Percentiles rank a stretch among this genome's conserved stretches.
Evolutionary conservation across 2,797 vertebrate genomes (phyloP).

Genomic region (Artibeus jamaicensis): DNA sequence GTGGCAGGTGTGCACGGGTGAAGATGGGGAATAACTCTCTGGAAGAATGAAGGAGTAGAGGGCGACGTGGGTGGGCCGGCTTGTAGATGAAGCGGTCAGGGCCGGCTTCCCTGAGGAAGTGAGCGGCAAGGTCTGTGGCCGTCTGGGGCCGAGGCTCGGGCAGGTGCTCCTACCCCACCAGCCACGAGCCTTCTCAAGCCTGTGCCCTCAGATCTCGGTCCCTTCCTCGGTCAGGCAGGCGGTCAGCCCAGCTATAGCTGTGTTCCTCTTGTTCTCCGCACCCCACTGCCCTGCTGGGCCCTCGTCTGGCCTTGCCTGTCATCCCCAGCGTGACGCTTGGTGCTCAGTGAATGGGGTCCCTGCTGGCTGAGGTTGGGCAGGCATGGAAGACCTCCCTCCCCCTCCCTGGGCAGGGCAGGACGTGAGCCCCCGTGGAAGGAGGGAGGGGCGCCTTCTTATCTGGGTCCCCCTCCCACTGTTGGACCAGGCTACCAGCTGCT

Average conservation of each 20-base stretch:
- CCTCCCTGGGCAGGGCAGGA: background rate
- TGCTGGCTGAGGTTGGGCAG: background rate
- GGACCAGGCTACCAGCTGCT: background rate
- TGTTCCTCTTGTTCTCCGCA: background rate
- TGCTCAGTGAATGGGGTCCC: background rate
- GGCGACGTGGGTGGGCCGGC: too few species aligned
- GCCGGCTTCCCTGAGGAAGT: background rate
- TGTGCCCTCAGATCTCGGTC: background rate
- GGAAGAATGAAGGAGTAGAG: background rate
- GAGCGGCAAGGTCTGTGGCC: background rate
- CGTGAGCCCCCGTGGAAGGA: background rate
- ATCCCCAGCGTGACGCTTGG: background rate
- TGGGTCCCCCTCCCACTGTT: background rate
- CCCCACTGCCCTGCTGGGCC: background rate
- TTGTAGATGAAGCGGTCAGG: background rate
- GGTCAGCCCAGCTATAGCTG: background rate
- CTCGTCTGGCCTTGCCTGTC: background rate
- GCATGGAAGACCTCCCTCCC: background rate
- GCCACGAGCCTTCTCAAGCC: rapidly evolving
- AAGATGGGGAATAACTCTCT: background rate
- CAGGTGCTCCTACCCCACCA: background rate
- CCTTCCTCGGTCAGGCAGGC: background rate
- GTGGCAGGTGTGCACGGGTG: rapidly evolving
- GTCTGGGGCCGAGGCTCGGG: background rate
- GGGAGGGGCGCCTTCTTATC: background rate